Evolutionary conservation across 2,797 vertebrate species (phyloP), one percentile per base, ranked within the genome.

Genomic region (Sebastiscus tertius): DNA sequence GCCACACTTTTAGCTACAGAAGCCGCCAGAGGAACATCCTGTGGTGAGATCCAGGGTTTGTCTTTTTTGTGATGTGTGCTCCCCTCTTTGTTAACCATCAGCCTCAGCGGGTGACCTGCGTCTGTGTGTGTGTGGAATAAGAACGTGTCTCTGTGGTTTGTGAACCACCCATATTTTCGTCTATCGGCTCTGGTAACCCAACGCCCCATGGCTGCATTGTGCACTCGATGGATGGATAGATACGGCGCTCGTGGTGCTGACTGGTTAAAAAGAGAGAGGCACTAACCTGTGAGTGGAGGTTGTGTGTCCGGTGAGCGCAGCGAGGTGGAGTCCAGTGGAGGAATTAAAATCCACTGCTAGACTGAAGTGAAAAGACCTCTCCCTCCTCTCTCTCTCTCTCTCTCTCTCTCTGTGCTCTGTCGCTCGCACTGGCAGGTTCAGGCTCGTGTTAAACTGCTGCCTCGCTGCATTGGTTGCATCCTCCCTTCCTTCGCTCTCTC

Each of bases 391-490:
- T 34, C 65, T 67, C 76, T 60, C 59, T 71, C 73, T 39, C 66
- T 80, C 62, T 60, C 59, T 71, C 71, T 39, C 66, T 80, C 65
- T 61, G 64, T 8, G 24, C 79, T 73, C 84, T 76, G 69, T 69
- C 49, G 67, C 85, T 85, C 26, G 20, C 87, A 72, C 82, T 11
- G 81, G 87, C 86, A 93, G 92, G 87, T 93, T 93, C 88, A 93
- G 84, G 82, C 88, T 93, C 5, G 67, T 81, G 81, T 79, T 90
- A 85, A 92, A 90, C 88, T 88, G 90, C 92, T 87, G 91, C 85
- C 87, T 92, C 82, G 39, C 89, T 82, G 91, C 91, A 86, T 86
- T 74, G 88, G 79, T 63, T 76, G 89, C 90, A 90, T 92, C 93
- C 88, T 91, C 86, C 78, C 81, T 87, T 92, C 87, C 90, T 88